phyloP scores from a whole-genome alignment of 2,797 vertebrate species.

The Centroberyx gerrardi region DNA sequence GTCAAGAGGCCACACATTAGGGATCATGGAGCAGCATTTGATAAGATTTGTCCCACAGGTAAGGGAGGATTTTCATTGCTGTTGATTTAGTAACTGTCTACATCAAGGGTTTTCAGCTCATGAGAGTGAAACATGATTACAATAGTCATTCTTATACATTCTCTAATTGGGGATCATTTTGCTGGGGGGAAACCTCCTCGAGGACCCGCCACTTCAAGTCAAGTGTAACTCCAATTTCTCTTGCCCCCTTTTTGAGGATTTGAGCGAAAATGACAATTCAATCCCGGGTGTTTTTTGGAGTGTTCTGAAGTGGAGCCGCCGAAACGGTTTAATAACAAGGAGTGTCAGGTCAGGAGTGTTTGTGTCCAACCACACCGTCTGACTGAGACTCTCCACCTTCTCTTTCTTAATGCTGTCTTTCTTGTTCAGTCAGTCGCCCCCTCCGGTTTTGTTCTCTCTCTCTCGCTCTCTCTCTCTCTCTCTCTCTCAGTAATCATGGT shows the following conservation, averaged over 20 bases:
- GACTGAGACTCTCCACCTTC: not conserved
- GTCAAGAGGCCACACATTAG: too few species aligned
- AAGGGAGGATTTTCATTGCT: too few species aligned
- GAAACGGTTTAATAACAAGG: slow-evolving; percentile 9
- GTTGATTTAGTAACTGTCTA: too few species aligned
- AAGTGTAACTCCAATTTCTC: slow-evolving; percentile 29
- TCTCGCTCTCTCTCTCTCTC: slow-evolving; percentile 1
- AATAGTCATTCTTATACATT: not conserved
- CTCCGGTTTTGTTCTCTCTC: slow-evolving; percentile 10
- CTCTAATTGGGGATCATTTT: slow-evolving; percentile 41
- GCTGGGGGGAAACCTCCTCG: slow-evolving; percentile 25
- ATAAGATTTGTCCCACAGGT: too few species aligned
- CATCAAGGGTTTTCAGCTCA: too few species aligned
- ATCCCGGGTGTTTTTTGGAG: slow-evolving; percentile 9
- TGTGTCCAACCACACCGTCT: not conserved
- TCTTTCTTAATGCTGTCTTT: not conserved
- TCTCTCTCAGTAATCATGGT: slow-evolving; percentile 41
- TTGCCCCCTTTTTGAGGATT: slow-evolving; percentile 9
- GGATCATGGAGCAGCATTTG: too few species aligned
- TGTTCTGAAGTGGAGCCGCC: slow-evolving; percentile 12
- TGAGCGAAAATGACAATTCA: slow-evolving; percentile 40
- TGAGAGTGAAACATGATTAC: not conserved
- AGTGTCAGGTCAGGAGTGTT: not conserved
- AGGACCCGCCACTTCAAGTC: slow-evolving; percentile 40
- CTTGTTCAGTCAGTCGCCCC: slow-evolving; percentile 9